Evolutionary conservation across 2,113 vertebrate genomes (phyloP).

Genomic region (Climacteris rufus): DNA sequence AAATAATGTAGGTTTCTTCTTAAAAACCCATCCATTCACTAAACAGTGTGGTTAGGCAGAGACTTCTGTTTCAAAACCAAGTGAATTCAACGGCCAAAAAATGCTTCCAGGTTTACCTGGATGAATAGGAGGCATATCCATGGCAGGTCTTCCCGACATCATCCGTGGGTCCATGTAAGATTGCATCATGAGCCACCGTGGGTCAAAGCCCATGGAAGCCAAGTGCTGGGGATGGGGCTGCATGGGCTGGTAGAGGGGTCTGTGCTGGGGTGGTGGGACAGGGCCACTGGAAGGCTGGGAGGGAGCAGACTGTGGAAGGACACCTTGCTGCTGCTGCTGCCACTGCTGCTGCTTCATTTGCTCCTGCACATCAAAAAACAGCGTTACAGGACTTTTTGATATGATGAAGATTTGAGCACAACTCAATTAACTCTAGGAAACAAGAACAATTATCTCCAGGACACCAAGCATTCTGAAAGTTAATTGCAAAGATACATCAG

Average conservation of each 20-base stretch:
- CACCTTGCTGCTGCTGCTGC: conserved; percentile 86
- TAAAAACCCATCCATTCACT: neutral
- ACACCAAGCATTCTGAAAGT: neutral
- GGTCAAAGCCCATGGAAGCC: conserved; percentile 96
- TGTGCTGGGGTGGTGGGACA: conserved; percentile 86
- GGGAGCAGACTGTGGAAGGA: conserved; percentile 78
- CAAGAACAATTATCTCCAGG: neutral
- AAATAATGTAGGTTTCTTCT: neutral
- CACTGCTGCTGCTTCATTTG: conserved; percentile 90
- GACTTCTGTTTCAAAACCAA: neutral
- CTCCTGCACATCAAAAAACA: conserved; percentile 74
- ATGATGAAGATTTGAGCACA: neutral
- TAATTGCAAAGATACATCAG: neutral
- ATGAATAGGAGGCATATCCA: conserved; percentile 92
- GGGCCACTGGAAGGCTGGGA: conserved; percentile 84
- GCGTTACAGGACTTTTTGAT: neutral
- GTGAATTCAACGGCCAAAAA: neutral
- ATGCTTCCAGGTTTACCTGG: conserved; percentile 67
- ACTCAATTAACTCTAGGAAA: neutral
- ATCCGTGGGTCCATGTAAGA: conserved; percentile 97
- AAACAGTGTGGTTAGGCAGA: neutral
- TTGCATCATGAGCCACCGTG: conserved; percentile 99
- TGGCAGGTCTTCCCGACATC: conserved; percentile 89
- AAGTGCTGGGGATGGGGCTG: conserved; percentile 93
- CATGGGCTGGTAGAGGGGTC: conserved; percentile 91